phyloP scores from a whole-genome alignment of 2,888 invertebrate genomes.

The Callyntrura guangdongensis region DNA sequence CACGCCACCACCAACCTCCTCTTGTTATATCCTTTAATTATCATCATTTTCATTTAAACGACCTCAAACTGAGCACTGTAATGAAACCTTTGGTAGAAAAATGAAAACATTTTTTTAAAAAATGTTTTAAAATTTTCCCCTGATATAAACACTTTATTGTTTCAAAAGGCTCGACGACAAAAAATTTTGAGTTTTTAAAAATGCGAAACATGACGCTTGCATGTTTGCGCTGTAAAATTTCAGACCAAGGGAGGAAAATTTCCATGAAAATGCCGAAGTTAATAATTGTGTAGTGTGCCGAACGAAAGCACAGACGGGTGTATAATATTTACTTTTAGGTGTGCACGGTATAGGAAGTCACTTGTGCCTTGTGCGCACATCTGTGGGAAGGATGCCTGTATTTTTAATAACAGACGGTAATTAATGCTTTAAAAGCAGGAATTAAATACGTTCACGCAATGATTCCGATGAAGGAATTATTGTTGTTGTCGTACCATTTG shows the following conservation, averaged over 20 bases:
- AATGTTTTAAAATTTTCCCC: constrained; percentile 54
- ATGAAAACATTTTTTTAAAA: constrained; percentile 59
- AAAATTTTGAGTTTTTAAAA: constrained; percentile 65
- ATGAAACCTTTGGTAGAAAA: constrained; percentile 67
- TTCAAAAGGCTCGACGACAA: constrained; percentile 51
- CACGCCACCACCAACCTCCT: constrained; percentile 40
- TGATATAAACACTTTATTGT: constrained; percentile 62
- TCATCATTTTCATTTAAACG: constrained; percentile 76
- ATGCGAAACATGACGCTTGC: constrained; percentile 71
- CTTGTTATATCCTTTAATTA: constrained; percentile 74
- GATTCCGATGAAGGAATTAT: constrained; percentile 69
- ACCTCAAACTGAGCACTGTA: constrained; percentile 76
- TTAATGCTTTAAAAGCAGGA: constrained; percentile 78
- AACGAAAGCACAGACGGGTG: not conserved
- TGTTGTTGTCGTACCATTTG: constrained; percentile 3
- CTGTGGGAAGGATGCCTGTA: constrained; percentile 78
- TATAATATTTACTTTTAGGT: not conserved
- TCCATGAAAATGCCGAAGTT: constrained; percentile 80
- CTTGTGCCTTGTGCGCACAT: constrained; percentile 67
- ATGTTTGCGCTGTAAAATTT: constrained; percentile 76
- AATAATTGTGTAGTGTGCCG: constrained; percentile 65
- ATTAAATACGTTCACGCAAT: constrained; percentile 79
- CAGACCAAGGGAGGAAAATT: constrained; percentile 66
- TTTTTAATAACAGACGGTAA: constrained; percentile 80
- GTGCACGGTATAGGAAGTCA: constrained; percentile 69